Conservation (phyloP, 2,888 invertebrate species). For the Athripsodes cinereus region DNA sequence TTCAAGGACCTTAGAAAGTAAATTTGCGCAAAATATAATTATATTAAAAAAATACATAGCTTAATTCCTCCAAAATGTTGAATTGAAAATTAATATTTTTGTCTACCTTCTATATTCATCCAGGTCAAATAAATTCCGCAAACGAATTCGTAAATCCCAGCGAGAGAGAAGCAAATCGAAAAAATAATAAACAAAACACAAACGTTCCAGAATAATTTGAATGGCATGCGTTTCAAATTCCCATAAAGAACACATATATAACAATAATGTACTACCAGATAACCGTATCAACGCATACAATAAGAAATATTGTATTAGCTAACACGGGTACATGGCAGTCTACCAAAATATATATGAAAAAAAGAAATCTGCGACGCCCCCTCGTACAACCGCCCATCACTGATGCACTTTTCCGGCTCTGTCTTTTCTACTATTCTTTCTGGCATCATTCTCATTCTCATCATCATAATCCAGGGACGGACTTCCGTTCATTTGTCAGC, state of each 20-base stretch:
- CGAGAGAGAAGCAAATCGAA: no score
- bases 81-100: no score
- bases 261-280: neutral
- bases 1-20: no score
- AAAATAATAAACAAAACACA: no score
- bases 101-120: no score
- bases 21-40: no score
- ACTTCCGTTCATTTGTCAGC: conserved; percentile 5
- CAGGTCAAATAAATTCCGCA: no score
- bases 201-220: neutral
- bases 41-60: no score
- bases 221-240: neutral
- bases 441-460: neutral
- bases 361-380: neutral
- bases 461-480: neutral
- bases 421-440: neutral
- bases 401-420: neutral
- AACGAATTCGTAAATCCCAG: no score
- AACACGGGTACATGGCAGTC: neutral
- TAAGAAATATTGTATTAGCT: neutral
- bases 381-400: neutral
- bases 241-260: neutral
- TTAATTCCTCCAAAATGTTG: no score
- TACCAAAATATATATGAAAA: neutral
- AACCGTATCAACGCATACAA: neutral